These are phyloP conservation scores for Bucorvus abyssinicus DNA, from an alignment of 2,797 vertebrate genomes.

Conservation along the genomic window DNA sequence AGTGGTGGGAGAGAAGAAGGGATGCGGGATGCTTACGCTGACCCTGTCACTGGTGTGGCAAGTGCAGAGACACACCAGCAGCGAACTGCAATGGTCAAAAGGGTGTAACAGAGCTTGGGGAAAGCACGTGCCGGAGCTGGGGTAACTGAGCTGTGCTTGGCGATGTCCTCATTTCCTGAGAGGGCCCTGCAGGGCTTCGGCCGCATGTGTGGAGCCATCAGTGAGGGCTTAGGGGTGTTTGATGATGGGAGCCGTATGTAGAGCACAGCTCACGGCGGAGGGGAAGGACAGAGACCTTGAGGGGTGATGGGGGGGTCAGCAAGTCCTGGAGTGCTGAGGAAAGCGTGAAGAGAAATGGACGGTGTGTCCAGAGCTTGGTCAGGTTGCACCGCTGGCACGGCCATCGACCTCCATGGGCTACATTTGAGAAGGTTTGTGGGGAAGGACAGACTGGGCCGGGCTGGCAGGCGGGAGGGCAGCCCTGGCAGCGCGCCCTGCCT, in stretches of 20 bases:
- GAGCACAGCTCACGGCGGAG: background rate
- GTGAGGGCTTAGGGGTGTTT: background rate
- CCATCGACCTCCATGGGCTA: fast-evolving
- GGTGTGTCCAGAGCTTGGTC: background rate
- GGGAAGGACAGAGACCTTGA: background rate
- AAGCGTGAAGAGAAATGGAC: fast-evolving
- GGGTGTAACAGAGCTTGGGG: fast-evolving
- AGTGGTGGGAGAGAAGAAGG: background rate
- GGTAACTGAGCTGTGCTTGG: background rate
- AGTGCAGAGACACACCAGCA: background rate
- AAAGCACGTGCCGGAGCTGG: no score
- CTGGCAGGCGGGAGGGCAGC: fast-evolving
- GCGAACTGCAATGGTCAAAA: fast-evolving
- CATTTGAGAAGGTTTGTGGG: background rate
- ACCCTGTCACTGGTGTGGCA: background rate
- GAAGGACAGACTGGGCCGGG: background rate
- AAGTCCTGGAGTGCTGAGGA: background rate
- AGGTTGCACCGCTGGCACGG: fast-evolving
- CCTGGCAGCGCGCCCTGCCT: fast-evolving
- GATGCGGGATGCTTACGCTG: background rate
- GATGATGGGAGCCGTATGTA: fast-evolving
- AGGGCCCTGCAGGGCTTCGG: no score
- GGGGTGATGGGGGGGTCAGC: background rate
- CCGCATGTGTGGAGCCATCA: fast-evolving
- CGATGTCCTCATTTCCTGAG: no score